These are phyloP conservation scores for Polydrusus pterygomalis DNA, from an alignment of 2,888 invertebrate genomes.

Conservation along the genomic window DNA sequence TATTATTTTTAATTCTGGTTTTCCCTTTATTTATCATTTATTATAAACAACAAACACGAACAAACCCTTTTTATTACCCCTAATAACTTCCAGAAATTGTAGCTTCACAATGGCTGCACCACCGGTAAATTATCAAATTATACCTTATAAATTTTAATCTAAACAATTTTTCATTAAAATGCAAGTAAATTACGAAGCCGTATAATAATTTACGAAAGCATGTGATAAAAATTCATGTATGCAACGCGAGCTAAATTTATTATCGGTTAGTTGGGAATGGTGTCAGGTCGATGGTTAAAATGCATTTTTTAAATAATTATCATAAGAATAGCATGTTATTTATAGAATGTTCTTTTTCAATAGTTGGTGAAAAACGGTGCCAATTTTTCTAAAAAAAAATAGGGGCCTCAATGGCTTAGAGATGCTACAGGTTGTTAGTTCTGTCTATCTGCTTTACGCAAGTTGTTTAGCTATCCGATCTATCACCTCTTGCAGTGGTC, in stretches of 20 bases:
- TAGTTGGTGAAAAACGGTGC: too few species aligned
- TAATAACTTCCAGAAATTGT: background rate
- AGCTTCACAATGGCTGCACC: background rate
- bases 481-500: too few species aligned
- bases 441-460: too few species aligned
- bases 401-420: too few species aligned
- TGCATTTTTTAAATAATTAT: slow-evolving; percentile 19
- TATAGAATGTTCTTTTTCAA: too few species aligned
- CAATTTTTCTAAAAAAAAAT: too few species aligned
- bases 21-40: too few species aligned
- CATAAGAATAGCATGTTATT: background rate
- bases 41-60: too few species aligned
- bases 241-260: slow-evolving; percentile 17
- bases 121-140: background rate
- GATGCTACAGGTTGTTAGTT: too few species aligned
- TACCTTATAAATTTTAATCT: background rate
- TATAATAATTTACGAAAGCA: slow-evolving; percentile 5
- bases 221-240: slow-evolving; percentile 18
- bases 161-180: slow-evolving; percentile 15
- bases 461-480: too few species aligned
- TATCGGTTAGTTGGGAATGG: slow-evolving; percentile 13
- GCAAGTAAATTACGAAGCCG: background rate
- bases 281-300: background rate
- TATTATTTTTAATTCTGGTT: too few species aligned
- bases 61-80: too few species aligned